Evolutionary conservation across 2,797 vertebrate genomes (phyloP).

Genomic region (Meda fulgida): DNA sequence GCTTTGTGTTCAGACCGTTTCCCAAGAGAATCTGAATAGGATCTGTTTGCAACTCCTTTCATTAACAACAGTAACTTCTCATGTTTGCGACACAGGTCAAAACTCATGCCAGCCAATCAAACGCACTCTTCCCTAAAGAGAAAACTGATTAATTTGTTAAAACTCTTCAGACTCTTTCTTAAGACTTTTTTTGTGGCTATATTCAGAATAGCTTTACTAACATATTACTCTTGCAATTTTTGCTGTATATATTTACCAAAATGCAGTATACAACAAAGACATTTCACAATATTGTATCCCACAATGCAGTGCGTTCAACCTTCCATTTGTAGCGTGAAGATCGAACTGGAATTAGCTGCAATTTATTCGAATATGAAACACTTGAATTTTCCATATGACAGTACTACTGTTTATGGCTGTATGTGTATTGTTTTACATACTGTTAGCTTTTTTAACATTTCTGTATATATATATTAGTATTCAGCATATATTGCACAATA

Average conservation of each 20-base stretch:
- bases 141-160: slow-evolving; percentile 6
- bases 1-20: slow-evolving; percentile 75
- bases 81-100: slow-evolving; percentile 42
- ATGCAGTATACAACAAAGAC: neutral
- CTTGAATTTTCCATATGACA: neutral
- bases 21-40: slow-evolving; percentile 79
- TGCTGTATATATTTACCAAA: neutral
- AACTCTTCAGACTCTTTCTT: neutral
- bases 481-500: neutral
- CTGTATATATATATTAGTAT: neutral
- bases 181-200: neutral
- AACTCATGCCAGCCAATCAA: slow-evolving; percentile 62
- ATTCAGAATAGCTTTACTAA: neutral
- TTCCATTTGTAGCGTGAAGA: neutral
- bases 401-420: neutral
- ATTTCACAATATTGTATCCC: neutral
- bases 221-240: neutral
- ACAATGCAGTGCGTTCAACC: neutral
- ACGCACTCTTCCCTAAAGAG: slow-evolving; percentile 57
- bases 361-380: neutral
- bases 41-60: slow-evolving; percentile 71
- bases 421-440: neutral
- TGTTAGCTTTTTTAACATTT: neutral
- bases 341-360: neutral
- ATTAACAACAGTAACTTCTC: slow-evolving; percentile 40